These are phyloP conservation scores for Heteromurus nitidus DNA, from an alignment of 2,888 invertebrate genomes.

Conservation along the genomic window DNA sequence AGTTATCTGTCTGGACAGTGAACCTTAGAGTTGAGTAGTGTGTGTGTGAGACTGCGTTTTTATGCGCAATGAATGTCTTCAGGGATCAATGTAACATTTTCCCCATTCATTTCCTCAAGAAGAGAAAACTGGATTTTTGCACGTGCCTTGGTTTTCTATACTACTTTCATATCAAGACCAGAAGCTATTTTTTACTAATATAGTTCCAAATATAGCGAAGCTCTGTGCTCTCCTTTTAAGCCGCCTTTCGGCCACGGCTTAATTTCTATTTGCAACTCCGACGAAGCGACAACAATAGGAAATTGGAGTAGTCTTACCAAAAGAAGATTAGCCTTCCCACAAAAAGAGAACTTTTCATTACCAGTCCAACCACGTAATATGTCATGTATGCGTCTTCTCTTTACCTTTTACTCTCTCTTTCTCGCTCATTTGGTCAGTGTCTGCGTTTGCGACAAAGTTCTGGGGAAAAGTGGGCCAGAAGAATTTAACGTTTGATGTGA, in stretches of 20 bases:
- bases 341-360: neutral
- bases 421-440: neutral
- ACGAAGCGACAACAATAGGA: slow-evolving; percentile 8
- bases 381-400: neutral
- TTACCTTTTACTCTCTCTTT: neutral
- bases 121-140: no score
- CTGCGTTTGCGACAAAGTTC: neutral
- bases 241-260: neutral
- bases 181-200: neutral
- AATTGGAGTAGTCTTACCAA: slow-evolving; percentile 42
- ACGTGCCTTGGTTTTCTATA: no score
- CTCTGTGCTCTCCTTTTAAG: neutral
- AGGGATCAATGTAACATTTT: no score
- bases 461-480: slow-evolving; percentile 16
- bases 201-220: neutral
- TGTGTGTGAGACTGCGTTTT: no score
- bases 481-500: neutral
- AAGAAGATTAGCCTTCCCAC: slow-evolving; percentile 27
- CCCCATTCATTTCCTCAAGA: no score
- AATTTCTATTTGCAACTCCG: neutral
- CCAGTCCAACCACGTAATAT: neutral
- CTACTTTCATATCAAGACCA: no score
- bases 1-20: no score
- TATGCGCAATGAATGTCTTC: no score
- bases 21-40: no score